These are phyloP conservation scores for Diadegma fenestrale DNA, from an alignment of 2,888 invertebrate genomes.

Conservation along the genomic window DNA sequence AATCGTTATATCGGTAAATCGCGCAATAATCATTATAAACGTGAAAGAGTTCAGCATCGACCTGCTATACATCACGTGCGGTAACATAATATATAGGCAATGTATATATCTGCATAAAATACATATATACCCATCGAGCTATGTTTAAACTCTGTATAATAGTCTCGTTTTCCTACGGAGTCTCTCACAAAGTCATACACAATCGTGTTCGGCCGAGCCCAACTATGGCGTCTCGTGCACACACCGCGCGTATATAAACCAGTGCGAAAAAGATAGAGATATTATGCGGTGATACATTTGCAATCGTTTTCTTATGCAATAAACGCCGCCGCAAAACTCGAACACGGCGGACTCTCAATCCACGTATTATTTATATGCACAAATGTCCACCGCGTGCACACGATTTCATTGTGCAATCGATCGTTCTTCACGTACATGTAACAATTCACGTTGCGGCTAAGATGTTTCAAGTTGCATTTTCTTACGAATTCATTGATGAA, in stretches of 20 bases:
- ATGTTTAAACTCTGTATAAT: constrained; percentile 28
- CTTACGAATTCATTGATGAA: background rate
- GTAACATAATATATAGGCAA: constrained; percentile 30
- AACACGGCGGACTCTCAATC: constrained; percentile 44
- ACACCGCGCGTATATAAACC: background rate
- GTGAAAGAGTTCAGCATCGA: constrained; percentile 50
- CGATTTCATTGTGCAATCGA: constrained; percentile 62
- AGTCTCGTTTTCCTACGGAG: constrained; percentile 49
- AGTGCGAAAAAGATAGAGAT: constrained; percentile 24
- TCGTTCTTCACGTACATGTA: constrained; percentile 10
- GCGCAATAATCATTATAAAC: constrained; percentile 50
- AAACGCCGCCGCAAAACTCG: constrained; percentile 49
- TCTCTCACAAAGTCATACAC: constrained; percentile 51
- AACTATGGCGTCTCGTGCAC: constrained; percentile 55
- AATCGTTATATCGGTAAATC: constrained; percentile 36
- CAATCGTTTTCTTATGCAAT: constrained; percentile 69
- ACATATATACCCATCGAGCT: background rate
- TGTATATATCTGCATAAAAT: background rate
- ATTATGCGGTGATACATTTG: constrained; percentile 58
- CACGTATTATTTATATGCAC: constrained; percentile 8
- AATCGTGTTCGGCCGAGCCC: constrained; percentile 59
- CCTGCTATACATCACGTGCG: constrained; percentile 47
- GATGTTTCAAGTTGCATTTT: background rate
- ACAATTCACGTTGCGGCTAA: background rate
- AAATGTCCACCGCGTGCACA: constrained; percentile 30